These are phyloP conservation scores for Plebejus anna DNA, from an alignment of 2,888 invertebrate genomes.

Conservation along the genomic window DNA sequence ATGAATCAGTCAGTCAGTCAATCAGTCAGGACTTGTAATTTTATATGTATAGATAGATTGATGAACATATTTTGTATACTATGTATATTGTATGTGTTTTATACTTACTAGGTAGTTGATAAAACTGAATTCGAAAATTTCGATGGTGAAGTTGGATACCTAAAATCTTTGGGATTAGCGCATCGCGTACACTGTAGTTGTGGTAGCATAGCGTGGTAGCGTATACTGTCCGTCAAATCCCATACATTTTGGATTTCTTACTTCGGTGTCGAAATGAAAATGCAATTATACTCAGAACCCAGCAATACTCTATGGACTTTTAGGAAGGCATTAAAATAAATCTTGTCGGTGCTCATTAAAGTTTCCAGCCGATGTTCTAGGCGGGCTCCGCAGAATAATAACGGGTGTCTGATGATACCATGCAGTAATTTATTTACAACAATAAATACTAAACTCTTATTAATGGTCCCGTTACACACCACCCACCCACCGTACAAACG, in stretches of 20 bases:
- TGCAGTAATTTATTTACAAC: slow-evolving; percentile 22
- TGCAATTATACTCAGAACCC: neutral
- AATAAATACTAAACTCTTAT: slow-evolving; percentile 28
- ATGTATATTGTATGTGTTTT: too few species aligned
- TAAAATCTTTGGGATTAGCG: too few species aligned
- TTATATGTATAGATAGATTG: too few species aligned
- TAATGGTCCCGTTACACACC: slow-evolving; percentile 26
- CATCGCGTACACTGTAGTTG: too few species aligned
- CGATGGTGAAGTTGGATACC: too few species aligned
- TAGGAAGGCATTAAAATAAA: slow-evolving; percentile 11
- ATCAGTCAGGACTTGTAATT: too few species aligned
- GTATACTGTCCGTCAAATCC: neutral
- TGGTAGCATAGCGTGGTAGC: too few species aligned
- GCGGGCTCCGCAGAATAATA: slow-evolving; percentile 1
- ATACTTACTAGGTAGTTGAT: too few species aligned
- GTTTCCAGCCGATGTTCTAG: slow-evolving; percentile 11
- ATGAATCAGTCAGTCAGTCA: too few species aligned
- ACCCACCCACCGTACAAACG: slow-evolving; percentile 19
- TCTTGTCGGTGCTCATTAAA: slow-evolving; percentile 2
- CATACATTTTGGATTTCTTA: neutral
- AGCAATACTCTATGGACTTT: neutral
- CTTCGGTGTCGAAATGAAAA: neutral
- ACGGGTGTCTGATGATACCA: slow-evolving; percentile 13
- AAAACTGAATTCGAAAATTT: too few species aligned
- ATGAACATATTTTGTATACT: neutral